Percentiles rank a stretch among this genome's conserved stretches.
These are phyloP conservation scores for Teleiodes luculella DNA, from an alignment of 2,888 invertebrate species.

Conservation along the genomic window DNA sequence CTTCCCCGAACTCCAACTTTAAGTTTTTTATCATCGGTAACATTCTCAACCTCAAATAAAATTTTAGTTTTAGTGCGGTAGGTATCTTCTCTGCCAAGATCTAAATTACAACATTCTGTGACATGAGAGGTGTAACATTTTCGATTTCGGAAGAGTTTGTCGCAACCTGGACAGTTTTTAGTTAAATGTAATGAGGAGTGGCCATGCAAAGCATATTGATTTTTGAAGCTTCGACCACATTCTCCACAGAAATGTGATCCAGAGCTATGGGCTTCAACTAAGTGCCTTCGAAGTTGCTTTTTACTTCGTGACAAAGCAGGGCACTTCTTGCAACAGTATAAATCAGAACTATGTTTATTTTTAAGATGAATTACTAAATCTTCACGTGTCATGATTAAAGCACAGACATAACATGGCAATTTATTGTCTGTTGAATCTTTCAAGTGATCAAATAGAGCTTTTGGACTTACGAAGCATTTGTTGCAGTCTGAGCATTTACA, in stretches of 20 bases:
- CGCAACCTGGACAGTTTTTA: conserved; percentile 56
- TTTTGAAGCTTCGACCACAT: conserved; percentile 54
- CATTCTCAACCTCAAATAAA: conserved; percentile 44
- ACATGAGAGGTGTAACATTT: conserved; percentile 58
- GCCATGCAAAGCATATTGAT: conserved; percentile 45
- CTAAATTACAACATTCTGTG: conserved; percentile 52
- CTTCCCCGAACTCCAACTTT: conserved; percentile 57
- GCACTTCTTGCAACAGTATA: conserved; percentile 55
- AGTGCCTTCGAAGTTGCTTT: conserved; percentile 39
- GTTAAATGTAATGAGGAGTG: conserved; percentile 48
- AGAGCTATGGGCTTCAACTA: conserved; percentile 39
- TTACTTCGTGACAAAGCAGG: conserved; percentile 42
- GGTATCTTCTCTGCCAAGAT: conserved; percentile 31
- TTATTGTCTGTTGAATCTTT: conserved; percentile 52
- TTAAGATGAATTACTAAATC: conserved; percentile 47
- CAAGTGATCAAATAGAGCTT: conserved; percentile 51
- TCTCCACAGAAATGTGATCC: conserved; percentile 54
- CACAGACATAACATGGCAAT: conserved; percentile 58
- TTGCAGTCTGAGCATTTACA: conserved; percentile 55
- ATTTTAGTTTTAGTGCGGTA: conserved; percentile 40
- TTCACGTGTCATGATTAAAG: conserved; percentile 48
- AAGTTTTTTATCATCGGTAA: conserved; percentile 35
- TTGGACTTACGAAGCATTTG: conserved; percentile 46
- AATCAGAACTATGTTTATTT: conserved; percentile 35
- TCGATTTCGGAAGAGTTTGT: conserved; percentile 54